phyloP scores from a whole-genome alignment of 2,888 invertebrate species.

The Drosophila birchii region DNA sequence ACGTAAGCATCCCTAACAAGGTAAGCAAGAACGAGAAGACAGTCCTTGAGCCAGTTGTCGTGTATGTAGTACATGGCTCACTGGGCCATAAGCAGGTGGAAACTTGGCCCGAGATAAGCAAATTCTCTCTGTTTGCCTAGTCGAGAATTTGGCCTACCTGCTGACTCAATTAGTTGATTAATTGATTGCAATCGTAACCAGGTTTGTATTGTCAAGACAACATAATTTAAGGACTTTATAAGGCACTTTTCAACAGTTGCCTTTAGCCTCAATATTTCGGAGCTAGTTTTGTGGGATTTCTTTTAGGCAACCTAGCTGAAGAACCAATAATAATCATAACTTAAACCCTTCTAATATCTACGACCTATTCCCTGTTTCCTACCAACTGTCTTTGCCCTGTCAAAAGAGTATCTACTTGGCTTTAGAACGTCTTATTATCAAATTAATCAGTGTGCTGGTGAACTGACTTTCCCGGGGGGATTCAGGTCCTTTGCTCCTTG shows the following conservation, averaged over 20 bases:
- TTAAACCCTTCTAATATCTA: background rate
- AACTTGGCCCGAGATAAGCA: background rate
- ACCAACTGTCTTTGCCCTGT: background rate
- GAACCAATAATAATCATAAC: background rate
- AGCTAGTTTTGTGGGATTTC: background rate
- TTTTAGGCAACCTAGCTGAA: background rate
- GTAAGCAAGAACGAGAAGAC: conserved; percentile 2
- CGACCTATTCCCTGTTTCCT: too few relatives aligned
- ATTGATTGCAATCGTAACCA: conserved; percentile 6
- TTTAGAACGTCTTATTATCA: conserved; percentile 8
- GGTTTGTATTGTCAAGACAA: background rate
- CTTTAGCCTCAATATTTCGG: background rate
- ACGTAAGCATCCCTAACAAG: conserved; percentile 33
- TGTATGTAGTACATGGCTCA: background rate
- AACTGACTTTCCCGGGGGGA: background rate
- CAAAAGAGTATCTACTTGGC: conserved; percentile 1
- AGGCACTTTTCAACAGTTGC: background rate
- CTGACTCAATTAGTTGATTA: conserved; percentile 18
- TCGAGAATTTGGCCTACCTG: background rate
- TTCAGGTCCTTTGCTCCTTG: background rate
- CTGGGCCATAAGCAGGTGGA: background rate
- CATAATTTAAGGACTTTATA: background rate
- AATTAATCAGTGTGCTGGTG: conserved; percentile 8
- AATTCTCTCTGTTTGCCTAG: background rate
- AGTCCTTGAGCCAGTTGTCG: conserved; percentile 27